Percentiles rank a stretch among this genome's conserved stretches.
These are phyloP conservation scores for Drosophila stalkeri DNA, from an alignment of 2,888 invertebrate genomes.

Conservation along the genomic window DNA sequence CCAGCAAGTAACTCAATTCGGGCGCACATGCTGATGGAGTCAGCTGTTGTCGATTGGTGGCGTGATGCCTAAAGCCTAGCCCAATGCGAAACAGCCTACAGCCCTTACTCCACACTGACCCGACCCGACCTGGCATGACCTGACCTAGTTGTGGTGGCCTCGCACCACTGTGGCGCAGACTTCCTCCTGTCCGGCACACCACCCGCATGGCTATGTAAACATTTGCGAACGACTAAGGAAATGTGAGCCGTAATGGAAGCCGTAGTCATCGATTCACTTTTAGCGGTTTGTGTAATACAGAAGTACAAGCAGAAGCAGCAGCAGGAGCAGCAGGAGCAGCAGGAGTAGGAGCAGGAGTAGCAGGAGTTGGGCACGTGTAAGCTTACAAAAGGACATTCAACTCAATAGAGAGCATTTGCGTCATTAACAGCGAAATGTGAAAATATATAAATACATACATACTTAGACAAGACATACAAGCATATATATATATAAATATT, in stretches of 20 bases:
- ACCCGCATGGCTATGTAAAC: conserved; percentile 28
- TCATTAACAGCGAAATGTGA: conserved; percentile 21
- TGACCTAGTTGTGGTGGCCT: conserved; percentile 69
- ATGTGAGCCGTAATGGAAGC: conserved; percentile 59
- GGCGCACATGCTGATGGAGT: neutral
- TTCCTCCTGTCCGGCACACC: neutral
- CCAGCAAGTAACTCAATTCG: conserved; percentile 46
- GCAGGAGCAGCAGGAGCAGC: neutral
- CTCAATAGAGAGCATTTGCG: conserved; percentile 37
- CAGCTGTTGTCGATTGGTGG: conserved; percentile 52
- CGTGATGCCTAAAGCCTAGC: conserved; percentile 51
- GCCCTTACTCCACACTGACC: neutral
- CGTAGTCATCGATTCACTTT: conserved; percentile 64
- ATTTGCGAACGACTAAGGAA: conserved; percentile 42
- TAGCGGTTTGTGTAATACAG: conserved; percentile 23
- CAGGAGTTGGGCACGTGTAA: conserved; percentile 22
- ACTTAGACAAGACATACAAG: neutral
- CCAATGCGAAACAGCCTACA: conserved; percentile 1
- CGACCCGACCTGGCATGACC: conserved; percentile 50
- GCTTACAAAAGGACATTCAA: conserved; percentile 66
- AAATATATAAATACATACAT: neutral
- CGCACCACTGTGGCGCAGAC: conserved; percentile 4
- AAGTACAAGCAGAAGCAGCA: neutral
- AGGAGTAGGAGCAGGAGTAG: neutral
- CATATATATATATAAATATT: neutral